Base-by-base conservation (phyloP, 2,888 invertebrate genomes). In the Allolobophora icterica region DNA sequence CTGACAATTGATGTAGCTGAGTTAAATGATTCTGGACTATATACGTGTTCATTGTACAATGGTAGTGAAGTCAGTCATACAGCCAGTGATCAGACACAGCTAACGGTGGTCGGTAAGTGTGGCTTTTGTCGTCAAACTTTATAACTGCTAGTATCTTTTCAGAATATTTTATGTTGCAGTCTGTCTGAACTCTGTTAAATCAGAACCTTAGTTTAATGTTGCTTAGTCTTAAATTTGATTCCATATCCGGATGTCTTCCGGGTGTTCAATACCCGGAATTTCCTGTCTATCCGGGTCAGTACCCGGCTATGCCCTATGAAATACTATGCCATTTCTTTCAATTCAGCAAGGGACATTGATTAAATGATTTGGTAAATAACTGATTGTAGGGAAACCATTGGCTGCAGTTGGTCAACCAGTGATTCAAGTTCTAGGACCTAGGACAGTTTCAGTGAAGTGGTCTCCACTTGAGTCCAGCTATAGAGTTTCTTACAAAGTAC, bases 21-120 rank as follows among this genome's bases (percentile, higher is more conserved):
- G 87, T 87, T 87, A 38, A 87, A 87, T 33, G 87, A 87, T 38
- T 87, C 87, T 38, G 87, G 87, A 21, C 34, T 87, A 38, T 87
- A 87, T 38, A 38, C 34, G 87, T 87, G 87, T 38, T 87, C 87
- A 87, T 87, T 87, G 87, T 34, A 5, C 87, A 87, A 87, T 87
- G 87, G 33, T 17, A 87, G 87, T 38, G 35, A 87, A 87, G 87
- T 87, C 21, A 34, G 38, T 87, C 35, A 87, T 71, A n/a, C 71
- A 71, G n/a, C n/a, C 71, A n/a, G n/a, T n/a, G 71, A 71, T 71
- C 71, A 71, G 30, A 71, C n/a, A 17, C 71, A 71, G 71, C 71
- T 71, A 71, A 71, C n/a, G 71, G 71, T 71, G 71, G 13, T 71
- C n/a, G 71, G 71, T 71, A 71, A 71, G 71, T 71, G n/a, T 71